Base-by-base conservation (phyloP, 2,888 invertebrate genomes). In the Xestoiulus laeticollis region DNA sequence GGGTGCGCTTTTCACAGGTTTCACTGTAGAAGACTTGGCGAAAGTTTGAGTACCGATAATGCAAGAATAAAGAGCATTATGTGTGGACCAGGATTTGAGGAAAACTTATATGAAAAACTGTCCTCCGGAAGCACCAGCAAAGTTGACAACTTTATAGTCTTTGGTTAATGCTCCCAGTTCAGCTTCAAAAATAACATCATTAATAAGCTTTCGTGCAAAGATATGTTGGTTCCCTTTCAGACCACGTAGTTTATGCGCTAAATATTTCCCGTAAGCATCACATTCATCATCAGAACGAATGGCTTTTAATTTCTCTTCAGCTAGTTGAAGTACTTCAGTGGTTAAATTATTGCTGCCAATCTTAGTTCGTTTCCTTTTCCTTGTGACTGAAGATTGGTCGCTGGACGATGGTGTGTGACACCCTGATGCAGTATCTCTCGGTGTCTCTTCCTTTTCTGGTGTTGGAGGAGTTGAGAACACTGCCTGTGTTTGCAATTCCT, bases 191-290 rank as follows among this genome's bases (percentile, higher is more conserved):
- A 78, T 78, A 10, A 78, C 30, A 2, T 78, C 78, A 16, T 78
- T 78, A 30, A 78, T 78, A 78, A 22, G 78, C 30, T 78, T 78
- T 78, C 78, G 30, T 3, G 78, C 30, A 78, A 78, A 30, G 78
- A 78, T 78, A 78, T 78, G 78, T 78, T 78, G 78, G 78, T 78
- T 78, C 78, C 78, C 78, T 78, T 78, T 78, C 78, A 78, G 78
- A 30, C 30, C 4, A 78, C 78, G 30, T 78, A 78, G 19, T 78
- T 78, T 78, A 78, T 78, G 78, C 30, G 78, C 78, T 78, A 78
- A 12, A 78, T 78, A 78, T 78, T 78, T 78, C 19, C 78, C 78
- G 19, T 26, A 78, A 2, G 78, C 78, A 78, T 78, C 78, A 78
- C 22, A 78, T 78, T 78, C 78, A 78, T 78, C 78, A 78, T 78